Percentiles rank a stretch among this genome's conserved stretches.
Evolutionary conservation across 1,140 invertebrate genomes (phyloP).

Genomic region (Linepithema humile): DNA sequence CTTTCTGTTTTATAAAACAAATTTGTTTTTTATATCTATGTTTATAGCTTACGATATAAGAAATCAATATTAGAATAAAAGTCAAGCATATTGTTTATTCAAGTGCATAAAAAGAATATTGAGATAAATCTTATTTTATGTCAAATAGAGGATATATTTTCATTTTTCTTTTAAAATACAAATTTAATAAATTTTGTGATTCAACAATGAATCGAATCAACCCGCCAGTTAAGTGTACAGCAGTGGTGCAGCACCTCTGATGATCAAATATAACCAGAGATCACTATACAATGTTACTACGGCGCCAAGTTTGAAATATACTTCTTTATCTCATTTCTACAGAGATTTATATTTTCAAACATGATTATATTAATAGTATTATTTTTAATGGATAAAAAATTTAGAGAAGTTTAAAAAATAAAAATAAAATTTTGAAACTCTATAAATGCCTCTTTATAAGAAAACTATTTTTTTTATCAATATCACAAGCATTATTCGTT

Average conservation of each 20-base stretch:
- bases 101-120: background rate
- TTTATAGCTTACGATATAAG: background rate
- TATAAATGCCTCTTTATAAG: background rate
- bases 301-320: constrained; percentile 7
- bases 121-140: background rate
- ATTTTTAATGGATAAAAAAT: background rate
- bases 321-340: background rate
- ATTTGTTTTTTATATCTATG: too few relatives aligned
- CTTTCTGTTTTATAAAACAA: too few relatives aligned
- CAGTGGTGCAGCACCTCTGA: background rate
- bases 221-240: too few relatives aligned
- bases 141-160: background rate
- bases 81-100: background rate
- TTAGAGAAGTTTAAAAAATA: background rate
- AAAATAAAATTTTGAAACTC: background rate
- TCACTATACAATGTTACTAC: background rate
- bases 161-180: background rate
- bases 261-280: background rate
- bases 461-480: constrained; percentile 1
- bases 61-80: background rate
- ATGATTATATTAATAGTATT: background rate
- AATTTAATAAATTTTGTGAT: background rate
- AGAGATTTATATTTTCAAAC: background rate
- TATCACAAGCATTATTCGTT: background rate
- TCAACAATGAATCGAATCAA: background rate